phyloP scores from a whole-genome alignment of 2,113 vertebrate species.

The Hippocampus mohnikei region DNA sequence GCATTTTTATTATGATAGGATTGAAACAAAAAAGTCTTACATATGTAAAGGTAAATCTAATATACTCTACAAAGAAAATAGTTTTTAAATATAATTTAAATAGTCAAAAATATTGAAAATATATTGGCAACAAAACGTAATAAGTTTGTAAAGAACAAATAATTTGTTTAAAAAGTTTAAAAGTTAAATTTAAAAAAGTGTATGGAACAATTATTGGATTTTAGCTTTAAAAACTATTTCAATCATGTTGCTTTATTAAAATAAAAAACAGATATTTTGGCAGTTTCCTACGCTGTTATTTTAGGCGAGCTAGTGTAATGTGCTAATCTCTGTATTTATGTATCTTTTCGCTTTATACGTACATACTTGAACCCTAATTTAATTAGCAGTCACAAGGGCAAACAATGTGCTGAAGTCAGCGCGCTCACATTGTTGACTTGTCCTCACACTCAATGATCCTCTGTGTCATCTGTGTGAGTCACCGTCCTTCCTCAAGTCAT shows the following conservation, averaged over 20 bases:
- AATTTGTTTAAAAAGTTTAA: not conserved
- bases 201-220: not conserved
- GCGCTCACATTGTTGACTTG: not conserved
- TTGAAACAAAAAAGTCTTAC: no score
- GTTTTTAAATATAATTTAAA: no score
- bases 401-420: constrained; percentile 1
- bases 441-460: constrained; percentile 12
- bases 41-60: no score
- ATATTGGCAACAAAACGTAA: no score
- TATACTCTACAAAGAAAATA: no score
- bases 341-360: not conserved
- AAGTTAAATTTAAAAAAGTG: not conserved
- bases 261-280: not conserved
- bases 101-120: no score
- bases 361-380: constrained; percentile 1
- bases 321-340: not conserved
- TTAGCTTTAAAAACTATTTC: not conserved
- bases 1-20: no score
- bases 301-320: not conserved
- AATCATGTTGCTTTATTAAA: not conserved
- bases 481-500: constrained; percentile 8
- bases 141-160: no score
- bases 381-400: constrained; percentile 22
- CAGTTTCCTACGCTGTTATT: not conserved
- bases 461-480: constrained; percentile 29